Percentiles rank a stretch among this genome's conserved stretches.
These are phyloP conservation scores for Adoxophyes honmai DNA, from an alignment of 1,140 invertebrate species.

Conservation along the genomic window DNA sequence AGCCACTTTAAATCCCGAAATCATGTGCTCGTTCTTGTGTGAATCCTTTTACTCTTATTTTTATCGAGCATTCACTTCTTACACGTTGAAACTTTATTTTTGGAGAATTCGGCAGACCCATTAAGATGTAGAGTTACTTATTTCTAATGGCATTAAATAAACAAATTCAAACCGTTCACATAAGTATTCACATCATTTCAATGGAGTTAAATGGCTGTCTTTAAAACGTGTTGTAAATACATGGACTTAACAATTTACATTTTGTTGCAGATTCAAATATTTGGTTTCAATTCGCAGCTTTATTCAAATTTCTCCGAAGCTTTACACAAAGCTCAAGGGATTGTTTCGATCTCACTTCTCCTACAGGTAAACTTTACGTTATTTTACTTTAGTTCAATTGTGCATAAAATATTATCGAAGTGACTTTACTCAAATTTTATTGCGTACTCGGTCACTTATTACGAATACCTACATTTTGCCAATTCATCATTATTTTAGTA, in stretches of 20 bases:
- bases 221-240: too few species aligned
- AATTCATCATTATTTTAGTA: too few species aligned
- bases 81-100: too few species aligned
- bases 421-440: not conserved
- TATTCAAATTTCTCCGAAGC: constrained; percentile 95
- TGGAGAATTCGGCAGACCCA: too few species aligned
- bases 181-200: too few species aligned
- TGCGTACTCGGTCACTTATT: too few species aligned
- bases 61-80: not conserved
- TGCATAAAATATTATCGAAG: not conserved
- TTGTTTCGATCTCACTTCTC: constrained; percentile 91
- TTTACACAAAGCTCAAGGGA: constrained; percentile 91
- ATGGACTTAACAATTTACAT: too few species aligned
- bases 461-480: too few species aligned
- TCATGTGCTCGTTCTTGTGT: constrained; percentile 55
- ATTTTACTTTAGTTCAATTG: not conserved
- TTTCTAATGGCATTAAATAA: too few species aligned
- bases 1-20: constrained; percentile 60
- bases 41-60: constrained; percentile 34
- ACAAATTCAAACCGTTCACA: too few species aligned
- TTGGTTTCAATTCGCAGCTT: constrained; percentile 95
- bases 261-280: constrained; percentile 92
- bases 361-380: constrained; percentile 83
- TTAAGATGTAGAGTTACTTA: too few species aligned
- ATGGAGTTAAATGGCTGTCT: too few species aligned